Evolutionary conservation across 2,113 vertebrate genomes (phyloP).

Genomic region (Apus apus): DNA sequence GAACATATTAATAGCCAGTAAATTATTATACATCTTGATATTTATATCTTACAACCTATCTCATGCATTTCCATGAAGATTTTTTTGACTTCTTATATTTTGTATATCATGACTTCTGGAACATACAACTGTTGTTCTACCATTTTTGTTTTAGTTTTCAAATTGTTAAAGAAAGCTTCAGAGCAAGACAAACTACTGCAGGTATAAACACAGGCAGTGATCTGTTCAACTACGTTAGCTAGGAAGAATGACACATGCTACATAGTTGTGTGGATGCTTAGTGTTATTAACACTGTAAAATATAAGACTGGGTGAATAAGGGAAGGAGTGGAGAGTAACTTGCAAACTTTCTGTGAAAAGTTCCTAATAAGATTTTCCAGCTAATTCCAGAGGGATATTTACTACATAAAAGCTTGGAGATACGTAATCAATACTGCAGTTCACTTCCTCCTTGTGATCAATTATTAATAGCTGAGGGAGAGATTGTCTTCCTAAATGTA

Average conservation of each 20-base stretch:
- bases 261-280: background rate
- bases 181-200: background rate
- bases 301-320: background rate
- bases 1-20: constrained; percentile 50
- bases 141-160: background rate
- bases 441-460: constrained; percentile 64
- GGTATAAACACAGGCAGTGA: background rate
- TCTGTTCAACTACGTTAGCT: background rate
- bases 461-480: constrained; percentile 71
- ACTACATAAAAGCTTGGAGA: constrained; percentile 53
- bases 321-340: background rate
- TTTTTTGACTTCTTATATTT: background rate
- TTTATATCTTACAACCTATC: constrained; percentile 9
- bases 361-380: constrained; percentile 42
- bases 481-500: constrained; percentile 68
- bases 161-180: background rate
- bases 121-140: background rate
- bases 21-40: constrained; percentile 29
- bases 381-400: constrained; percentile 62
- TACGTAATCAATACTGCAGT: constrained; percentile 64
- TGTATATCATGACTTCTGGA: background rate
- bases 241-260: background rate
- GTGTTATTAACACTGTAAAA: background rate
- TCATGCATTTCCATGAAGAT: background rate
- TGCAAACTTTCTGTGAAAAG: constrained; percentile 41